Evolutionary conservation across 2,113 vertebrate species (phyloP).

Genomic region (Oenanthe melanoleuca): DNA sequence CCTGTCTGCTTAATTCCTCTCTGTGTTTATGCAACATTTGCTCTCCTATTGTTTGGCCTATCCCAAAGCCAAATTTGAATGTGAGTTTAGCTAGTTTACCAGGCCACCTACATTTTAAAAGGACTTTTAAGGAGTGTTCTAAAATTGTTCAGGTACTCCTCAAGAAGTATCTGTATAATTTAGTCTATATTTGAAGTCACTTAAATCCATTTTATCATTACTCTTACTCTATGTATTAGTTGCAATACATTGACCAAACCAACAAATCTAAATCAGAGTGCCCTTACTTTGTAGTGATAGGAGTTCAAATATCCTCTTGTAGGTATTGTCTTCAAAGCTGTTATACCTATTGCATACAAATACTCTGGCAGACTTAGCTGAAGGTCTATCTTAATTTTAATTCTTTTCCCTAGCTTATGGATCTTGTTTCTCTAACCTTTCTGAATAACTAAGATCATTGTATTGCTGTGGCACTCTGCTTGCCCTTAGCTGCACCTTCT

Average conservation of each 20-base stretch:
- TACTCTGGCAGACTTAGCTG: not conserved
- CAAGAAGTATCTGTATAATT: not conserved
- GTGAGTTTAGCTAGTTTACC: not conserved
- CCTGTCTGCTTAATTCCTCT: not conserved
- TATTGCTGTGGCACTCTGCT: constrained; percentile 24
- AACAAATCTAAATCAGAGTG: not conserved
- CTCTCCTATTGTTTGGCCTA: not conserved
- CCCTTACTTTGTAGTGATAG: not conserved
- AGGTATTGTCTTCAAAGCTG: constrained; percentile 23
- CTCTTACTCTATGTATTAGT: not conserved
- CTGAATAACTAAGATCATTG: constrained; percentile 9
- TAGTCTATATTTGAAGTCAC: not conserved
- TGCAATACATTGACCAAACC: not conserved
- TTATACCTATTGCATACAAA: constrained; percentile 1
- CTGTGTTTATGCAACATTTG: not conserved
- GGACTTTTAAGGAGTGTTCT: not conserved
- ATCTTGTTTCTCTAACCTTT: constrained; percentile 50
- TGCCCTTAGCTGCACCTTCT: constrained; percentile 46
- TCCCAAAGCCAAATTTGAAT: not conserved
- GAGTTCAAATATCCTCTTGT: constrained; percentile 3
- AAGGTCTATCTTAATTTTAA: constrained; percentile 9
- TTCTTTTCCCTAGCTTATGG: not conserved
- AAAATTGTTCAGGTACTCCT: not conserved
- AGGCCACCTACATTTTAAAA: not conserved
- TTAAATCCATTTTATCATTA: not conserved